Percentiles rank a stretch among this genome's conserved stretches.
Evolutionary conservation across 1,140 invertebrate species (phyloP).

Genomic region (Zophobas morio): DNA sequence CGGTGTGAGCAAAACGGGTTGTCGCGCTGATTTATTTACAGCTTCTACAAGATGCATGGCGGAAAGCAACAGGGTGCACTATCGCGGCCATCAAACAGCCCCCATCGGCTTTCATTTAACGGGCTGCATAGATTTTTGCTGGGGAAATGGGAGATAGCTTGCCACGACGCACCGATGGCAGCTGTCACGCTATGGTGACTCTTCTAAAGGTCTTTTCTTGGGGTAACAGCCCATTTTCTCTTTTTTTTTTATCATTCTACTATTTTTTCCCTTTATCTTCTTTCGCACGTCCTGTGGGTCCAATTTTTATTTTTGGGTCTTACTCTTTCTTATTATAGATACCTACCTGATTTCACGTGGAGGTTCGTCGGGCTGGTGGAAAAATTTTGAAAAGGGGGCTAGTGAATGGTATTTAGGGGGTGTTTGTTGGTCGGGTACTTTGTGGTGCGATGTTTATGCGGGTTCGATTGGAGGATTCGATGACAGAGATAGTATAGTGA

Average conservation of each 20-base stretch:
- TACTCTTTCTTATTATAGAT: too few species aligned
- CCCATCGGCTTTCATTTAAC: slow-evolving; percentile 30
- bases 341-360: too few species aligned
- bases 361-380: too few species aligned
- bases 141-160: background rate
- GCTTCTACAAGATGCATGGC: slow-evolving; percentile 47
- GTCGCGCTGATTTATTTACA: slow-evolving; percentile 49
- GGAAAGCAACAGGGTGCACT: slow-evolving; percentile 44
- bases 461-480: slow-evolving; percentile 19
- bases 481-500: slow-evolving; percentile 44
- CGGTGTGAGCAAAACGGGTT: slow-evolving; percentile 41
- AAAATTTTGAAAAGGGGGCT: too few species aligned
- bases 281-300: too few species aligned
- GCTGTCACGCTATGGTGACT: background rate
- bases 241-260: too few species aligned
- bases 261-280: too few species aligned
- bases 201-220: too few species aligned
- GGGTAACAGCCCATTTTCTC: too few species aligned
- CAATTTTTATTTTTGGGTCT: too few species aligned
- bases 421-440: too few species aligned
- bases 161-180: background rate
- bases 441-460: too few species aligned
- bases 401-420: background rate
- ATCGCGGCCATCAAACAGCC: slow-evolving; percentile 16
- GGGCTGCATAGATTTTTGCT: background rate